phyloP scores from a whole-genome alignment of 2,113 vertebrate genomes.

The Bungarus multicinctus region DNA sequence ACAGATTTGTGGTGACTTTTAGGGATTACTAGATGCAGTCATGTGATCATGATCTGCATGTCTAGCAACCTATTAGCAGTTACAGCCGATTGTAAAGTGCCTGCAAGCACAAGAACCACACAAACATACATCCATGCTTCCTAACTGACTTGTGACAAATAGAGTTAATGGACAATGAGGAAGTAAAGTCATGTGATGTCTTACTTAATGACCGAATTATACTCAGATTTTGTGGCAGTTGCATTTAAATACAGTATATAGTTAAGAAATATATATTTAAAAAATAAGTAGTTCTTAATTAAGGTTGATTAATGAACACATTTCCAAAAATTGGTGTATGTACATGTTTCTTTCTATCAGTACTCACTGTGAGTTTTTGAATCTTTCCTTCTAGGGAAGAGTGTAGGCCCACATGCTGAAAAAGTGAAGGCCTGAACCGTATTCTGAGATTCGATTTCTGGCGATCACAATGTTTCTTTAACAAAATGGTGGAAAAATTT shows the following conservation, averaged over 20 bases:
- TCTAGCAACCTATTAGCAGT: not conserved
- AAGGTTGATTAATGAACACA: not conserved
- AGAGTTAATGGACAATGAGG: not conserved
- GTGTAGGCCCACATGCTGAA: constrained; percentile 96
- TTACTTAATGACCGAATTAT: not conserved
- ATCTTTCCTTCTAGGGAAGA: constrained; percentile 97
- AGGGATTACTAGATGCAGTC: not conserved
- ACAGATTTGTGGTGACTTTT: not conserved
- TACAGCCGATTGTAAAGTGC: not conserved
- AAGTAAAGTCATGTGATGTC: not conserved
- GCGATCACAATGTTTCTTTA: constrained; percentile 94
- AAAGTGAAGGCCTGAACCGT: constrained; percentile 95
- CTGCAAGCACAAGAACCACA: not conserved
- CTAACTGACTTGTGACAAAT: not conserved
- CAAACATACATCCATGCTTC: not conserved
- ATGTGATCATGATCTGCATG: not conserved
- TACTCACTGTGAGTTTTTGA: constrained; percentile 93
- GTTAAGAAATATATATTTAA: not conserved
- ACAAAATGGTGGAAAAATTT: not conserved
- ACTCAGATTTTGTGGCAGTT: not conserved
- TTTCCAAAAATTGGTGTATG: not conserved
- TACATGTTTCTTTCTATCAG: not conserved
- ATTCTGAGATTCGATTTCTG: constrained; percentile 96
- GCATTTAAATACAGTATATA: not conserved
- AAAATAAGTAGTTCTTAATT: not conserved